phyloP scores from a whole-genome alignment of 1,140 invertebrate genomes.

The Leptonema lineaticorne region DNA sequence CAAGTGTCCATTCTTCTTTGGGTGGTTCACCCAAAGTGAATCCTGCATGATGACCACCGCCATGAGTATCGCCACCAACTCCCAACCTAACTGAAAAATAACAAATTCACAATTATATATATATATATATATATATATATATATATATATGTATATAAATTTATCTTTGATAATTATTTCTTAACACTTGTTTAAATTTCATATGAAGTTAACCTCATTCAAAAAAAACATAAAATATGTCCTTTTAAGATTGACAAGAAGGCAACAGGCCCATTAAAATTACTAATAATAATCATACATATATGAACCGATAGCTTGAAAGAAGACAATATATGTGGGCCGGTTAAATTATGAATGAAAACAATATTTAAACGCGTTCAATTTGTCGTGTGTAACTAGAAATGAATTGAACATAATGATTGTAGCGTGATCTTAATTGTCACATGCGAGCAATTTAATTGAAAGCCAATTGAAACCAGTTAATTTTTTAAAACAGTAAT shows the following conservation, averaged over 20 bases:
- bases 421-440: background rate
- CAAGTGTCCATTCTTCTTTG: conserved; percentile 56
- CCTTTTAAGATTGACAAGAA: too few relatives aligned
- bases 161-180: too few relatives aligned
- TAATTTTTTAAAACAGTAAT: background rate
- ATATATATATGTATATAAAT: too few relatives aligned
- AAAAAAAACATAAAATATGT: too few relatives aligned
- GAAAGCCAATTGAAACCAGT: conserved; percentile 21
- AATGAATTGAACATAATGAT: background rate
- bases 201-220: too few relatives aligned
- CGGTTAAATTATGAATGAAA: too few relatives aligned
- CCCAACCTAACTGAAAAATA: conserved; percentile 35
- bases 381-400: background rate
- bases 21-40: conserved; percentile 55
- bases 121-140: background rate
- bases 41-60: conserved; percentile 36
- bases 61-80: conserved; percentile 21
- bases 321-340: too few relatives aligned
- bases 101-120: background rate
- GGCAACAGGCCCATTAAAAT: too few relatives aligned
- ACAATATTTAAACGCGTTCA: background rate
- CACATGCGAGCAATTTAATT: conserved; percentile 5
- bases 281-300: too few relatives aligned
- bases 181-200: too few relatives aligned
- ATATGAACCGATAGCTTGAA: too few relatives aligned